Conservation (phyloP, 2,888 invertebrate species). For the Yponomeuta plumbellus region DNA sequence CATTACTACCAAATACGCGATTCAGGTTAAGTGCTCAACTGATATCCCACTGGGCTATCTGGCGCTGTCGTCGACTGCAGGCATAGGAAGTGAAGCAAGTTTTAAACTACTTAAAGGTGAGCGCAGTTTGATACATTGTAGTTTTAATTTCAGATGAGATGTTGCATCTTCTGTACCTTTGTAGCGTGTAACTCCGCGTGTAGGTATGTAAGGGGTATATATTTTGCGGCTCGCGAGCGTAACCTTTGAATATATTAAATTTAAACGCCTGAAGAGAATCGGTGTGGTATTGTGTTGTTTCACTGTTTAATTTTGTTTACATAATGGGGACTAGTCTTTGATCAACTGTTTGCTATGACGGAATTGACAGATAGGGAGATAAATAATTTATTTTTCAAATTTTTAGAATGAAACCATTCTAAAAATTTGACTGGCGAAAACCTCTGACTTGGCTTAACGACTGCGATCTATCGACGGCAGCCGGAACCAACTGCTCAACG, state of each 20-base stretch:
- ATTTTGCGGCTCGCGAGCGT: slow-evolving; percentile 24
- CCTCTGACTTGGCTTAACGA: too few species aligned
- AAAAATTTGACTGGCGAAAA: too few species aligned
- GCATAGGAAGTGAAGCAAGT: too few species aligned
- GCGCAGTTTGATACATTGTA: background rate
- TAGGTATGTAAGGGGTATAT: background rate
- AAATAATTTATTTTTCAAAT: too few species aligned
- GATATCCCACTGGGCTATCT: too few species aligned
- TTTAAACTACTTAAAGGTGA: background rate
- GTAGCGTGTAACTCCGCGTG: background rate
- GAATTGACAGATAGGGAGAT: too few species aligned
- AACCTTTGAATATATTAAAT: slow-evolving; percentile 47
- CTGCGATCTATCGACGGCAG: too few species aligned
- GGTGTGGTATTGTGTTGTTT: slow-evolving; percentile 4
- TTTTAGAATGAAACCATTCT: too few species aligned
- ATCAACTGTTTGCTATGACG: background rate
- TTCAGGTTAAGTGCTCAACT: too few species aligned
- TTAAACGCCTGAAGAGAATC: slow-evolving; percentile 8
- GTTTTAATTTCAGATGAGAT: background rate
- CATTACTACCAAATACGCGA: too few species aligned
- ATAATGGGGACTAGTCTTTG: background rate
- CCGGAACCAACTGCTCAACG: too few species aligned
- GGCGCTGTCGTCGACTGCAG: too few species aligned
- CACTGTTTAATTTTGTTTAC: background rate
- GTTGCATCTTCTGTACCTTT: background rate